Conservation (phyloP, 2,797 vertebrate genomes). For the Diplodus puntazzo region DNA sequence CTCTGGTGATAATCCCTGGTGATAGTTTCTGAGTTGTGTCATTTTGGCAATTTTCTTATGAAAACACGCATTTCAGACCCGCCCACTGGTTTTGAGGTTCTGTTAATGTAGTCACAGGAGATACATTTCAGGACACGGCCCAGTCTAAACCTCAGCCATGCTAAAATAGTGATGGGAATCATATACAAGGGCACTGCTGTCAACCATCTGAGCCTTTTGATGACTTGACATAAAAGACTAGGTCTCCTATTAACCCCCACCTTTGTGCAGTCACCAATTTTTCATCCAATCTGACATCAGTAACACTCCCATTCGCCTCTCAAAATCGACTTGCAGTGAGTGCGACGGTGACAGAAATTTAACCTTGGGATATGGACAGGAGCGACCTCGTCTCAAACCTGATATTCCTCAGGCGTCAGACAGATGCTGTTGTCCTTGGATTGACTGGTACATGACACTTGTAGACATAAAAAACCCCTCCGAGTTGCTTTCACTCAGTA, state of each 20-base stretch:
- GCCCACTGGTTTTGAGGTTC: background rate
- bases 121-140: background rate
- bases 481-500: background rate
- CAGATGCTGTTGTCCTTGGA: background rate
- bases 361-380: background rate
- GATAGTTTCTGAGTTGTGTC: too few relatives aligned
- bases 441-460: background rate
- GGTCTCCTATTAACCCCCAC: background rate
- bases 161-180: constrained; percentile 6
- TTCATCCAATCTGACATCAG: background rate
- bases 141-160: background rate
- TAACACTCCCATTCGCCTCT: background rate
- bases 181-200: background rate
- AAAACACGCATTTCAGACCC: background rate
- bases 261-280: too few relatives aligned
- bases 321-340: background rate
- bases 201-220: background rate
- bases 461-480: background rate
- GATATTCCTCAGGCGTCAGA: background rate
- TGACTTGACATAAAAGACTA: background rate
- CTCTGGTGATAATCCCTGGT: too few relatives aligned
- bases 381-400: background rate
- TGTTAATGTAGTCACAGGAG: background rate
- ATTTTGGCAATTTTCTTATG: too few relatives aligned
- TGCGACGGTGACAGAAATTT: background rate